These are phyloP conservation scores for Brachirus orientalis DNA, from an alignment of 2,113 vertebrate species.

Conservation along the genomic window DNA sequence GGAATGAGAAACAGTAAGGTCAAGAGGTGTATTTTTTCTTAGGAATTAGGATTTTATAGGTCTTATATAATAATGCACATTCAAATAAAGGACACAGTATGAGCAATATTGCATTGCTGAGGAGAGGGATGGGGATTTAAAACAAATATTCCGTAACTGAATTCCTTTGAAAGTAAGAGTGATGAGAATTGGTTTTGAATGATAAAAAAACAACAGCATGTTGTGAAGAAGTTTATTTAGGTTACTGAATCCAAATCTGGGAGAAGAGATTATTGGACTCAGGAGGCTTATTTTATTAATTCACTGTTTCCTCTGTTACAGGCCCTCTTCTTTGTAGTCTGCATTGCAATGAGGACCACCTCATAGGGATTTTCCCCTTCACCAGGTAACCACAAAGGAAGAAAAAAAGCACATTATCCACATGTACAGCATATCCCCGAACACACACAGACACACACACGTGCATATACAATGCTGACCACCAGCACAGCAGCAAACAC, in stretches of 20 bases:
- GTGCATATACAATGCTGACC: slow-evolving; percentile 57
- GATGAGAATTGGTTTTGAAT: not conserved
- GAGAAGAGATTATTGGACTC: slow-evolving; percentile 41
- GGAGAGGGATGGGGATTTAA: not conserved
- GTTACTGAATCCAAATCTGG: not conserved
- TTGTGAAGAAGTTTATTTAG: not conserved
- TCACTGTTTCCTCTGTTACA: slow-evolving; percentile 71
- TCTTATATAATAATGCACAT: slow-evolving; percentile 22
- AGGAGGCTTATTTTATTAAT: slow-evolving; percentile 66
- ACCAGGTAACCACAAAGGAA: slow-evolving; percentile 77
- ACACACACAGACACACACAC: slow-evolving; percentile 23
- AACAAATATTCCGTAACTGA: not conserved
- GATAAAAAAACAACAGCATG: too few species aligned
- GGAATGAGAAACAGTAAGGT: slow-evolving; percentile 38
- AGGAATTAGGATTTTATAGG: slow-evolving; percentile 40
- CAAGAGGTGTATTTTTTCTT: slow-evolving; percentile 38
- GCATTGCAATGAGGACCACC: slow-evolving; percentile 72
- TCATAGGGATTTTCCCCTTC: slow-evolving; percentile 79
- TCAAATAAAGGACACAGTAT: slow-evolving; percentile 14
- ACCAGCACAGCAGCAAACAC: slow-evolving; percentile 57
- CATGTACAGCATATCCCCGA: slow-evolving; percentile 65
- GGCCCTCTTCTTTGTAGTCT: slow-evolving; percentile 51
- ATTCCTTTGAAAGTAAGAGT: not conserved
- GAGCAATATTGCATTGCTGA: slow-evolving; percentile 4
- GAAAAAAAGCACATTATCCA: slow-evolving; percentile 75